phyloP scores from a whole-genome alignment of 2,888 invertebrate species.

The Sipha maydis region DNA sequence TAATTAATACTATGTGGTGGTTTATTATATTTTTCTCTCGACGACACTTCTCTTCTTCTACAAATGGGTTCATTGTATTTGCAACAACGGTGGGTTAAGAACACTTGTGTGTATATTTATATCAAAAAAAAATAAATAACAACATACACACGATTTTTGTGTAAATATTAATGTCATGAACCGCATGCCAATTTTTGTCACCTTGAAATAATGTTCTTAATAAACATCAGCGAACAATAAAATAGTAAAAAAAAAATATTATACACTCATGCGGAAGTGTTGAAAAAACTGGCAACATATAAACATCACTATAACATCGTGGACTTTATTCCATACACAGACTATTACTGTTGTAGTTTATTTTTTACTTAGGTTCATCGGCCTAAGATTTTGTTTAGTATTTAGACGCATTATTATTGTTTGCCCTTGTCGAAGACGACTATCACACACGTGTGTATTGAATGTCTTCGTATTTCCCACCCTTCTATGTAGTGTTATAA shows the following conservation, averaged over 20 bases:
- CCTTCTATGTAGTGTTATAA: background rate
- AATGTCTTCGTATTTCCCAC: background rate
- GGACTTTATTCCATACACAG: slow-evolving; percentile 32
- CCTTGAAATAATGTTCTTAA: slow-evolving; percentile 42
- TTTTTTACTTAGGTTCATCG: slow-evolving; percentile 42
- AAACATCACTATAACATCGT: slow-evolving; percentile 15
- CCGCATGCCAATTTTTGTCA: slow-evolving; percentile 51
- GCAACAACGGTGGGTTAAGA: background rate
- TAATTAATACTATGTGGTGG: background rate
- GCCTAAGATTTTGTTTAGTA: slow-evolving; percentile 33
- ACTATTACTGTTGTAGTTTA: slow-evolving; percentile 8
- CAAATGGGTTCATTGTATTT: slow-evolving; percentile 34
- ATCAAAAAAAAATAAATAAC: background rate
- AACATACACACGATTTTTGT: slow-evolving; percentile 9
- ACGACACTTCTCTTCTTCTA: background rate
- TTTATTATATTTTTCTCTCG: background rate
- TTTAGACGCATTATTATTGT: slow-evolving; percentile 4
- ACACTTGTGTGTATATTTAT: slow-evolving; percentile 26
- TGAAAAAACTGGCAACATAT: slow-evolving; percentile 31
- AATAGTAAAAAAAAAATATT: slow-evolving; percentile 12
- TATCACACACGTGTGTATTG: background rate
- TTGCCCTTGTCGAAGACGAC: slow-evolving; percentile 4
- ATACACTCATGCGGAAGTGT: slow-evolving; percentile 49
- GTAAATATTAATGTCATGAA: slow-evolving; percentile 45
- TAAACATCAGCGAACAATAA: slow-evolving; percentile 35